A percentile compares a stretch with the other conserved stretches of the same genome.
Conservation (phyloP, 2,888 invertebrate genomes). For the Pilophorus perplexus region DNA sequence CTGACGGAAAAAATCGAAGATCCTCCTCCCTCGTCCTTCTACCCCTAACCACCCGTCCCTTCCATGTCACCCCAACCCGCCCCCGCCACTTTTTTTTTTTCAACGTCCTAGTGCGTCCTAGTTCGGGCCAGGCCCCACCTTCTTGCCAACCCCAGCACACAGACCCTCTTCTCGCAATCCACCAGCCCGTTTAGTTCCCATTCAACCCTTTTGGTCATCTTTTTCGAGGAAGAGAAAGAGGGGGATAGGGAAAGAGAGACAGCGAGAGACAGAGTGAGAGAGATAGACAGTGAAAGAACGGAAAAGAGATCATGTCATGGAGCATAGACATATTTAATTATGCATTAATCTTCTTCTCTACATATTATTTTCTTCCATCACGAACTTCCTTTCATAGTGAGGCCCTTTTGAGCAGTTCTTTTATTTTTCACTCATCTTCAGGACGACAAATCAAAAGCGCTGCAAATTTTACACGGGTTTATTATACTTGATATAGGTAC, state of each 20-base stretch:
- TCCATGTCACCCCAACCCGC: not conserved
- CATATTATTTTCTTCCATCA: too few relatives aligned
- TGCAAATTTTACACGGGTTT: too few relatives aligned
- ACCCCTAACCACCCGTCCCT: not conserved
- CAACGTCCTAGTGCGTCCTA: conserved; percentile 15
- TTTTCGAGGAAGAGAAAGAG: too few relatives aligned
- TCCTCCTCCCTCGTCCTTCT: conserved; percentile 30
- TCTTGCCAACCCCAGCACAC: not conserved
- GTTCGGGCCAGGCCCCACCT: conserved; percentile 26
- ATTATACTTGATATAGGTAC: too few relatives aligned
- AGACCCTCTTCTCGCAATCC: not conserved
- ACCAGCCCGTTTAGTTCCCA: not conserved
- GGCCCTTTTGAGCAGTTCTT: too few relatives aligned
- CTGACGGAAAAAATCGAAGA: conserved; percentile 40
- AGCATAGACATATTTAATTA: not conserved
- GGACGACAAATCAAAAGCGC: too few relatives aligned
- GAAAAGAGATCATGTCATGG: too few relatives aligned
- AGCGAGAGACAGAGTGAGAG: not conserved
- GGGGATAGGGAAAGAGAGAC: too few relatives aligned
- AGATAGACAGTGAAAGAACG: not conserved
- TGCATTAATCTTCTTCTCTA: not conserved
- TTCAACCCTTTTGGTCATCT: not conserved
- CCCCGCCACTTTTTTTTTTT: not conserved
- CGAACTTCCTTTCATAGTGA: too few relatives aligned
- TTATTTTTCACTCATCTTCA: too few relatives aligned